Conservation (phyloP, 2,797 vertebrate species). For the Pseudochirops cupreus region DNA sequence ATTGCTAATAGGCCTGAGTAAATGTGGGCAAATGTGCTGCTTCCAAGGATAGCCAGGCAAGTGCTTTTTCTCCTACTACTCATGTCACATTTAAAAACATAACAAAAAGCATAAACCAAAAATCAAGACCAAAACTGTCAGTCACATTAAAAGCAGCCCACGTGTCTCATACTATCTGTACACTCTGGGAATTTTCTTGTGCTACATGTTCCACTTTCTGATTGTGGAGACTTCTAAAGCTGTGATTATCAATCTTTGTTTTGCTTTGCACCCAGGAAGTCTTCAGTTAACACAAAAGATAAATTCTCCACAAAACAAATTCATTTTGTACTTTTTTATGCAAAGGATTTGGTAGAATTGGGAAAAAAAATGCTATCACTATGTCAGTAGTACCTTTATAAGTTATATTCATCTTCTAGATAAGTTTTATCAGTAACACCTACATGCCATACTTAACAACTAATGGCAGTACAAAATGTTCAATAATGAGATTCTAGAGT, state of each 20-base stretch:
- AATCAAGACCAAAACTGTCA: background rate
- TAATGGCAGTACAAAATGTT: slow-evolving; percentile 11
- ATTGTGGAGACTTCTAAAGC: background rate
- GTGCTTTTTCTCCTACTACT: slow-evolving; percentile 1
- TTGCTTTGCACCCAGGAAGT: background rate
- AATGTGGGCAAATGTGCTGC: slow-evolving; percentile 31
- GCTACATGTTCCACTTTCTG: background rate
- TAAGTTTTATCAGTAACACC: slow-evolving; percentile 7
- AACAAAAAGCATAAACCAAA: background rate
- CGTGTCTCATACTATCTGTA: background rate
- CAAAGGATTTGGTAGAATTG: slow-evolving; percentile 26
- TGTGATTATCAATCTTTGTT: background rate
- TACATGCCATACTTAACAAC: background rate
- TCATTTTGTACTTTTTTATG: background rate
- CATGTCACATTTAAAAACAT: background rate
- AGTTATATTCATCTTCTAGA: background rate
- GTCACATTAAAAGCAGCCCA: background rate
- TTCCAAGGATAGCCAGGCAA: slow-evolving; percentile 18
- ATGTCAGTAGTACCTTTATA: slow-evolving; percentile 29
- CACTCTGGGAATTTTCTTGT: background rate
- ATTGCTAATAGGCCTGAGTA: slow-evolving; percentile 28
- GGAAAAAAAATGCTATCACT: background rate
- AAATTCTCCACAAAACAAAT: background rate
- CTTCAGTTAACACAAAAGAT: background rate
- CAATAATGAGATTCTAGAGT: slow-evolving; percentile 10